Conservation (phyloP, 1,140 invertebrate genomes). For the Drosophila suzukii region DNA sequence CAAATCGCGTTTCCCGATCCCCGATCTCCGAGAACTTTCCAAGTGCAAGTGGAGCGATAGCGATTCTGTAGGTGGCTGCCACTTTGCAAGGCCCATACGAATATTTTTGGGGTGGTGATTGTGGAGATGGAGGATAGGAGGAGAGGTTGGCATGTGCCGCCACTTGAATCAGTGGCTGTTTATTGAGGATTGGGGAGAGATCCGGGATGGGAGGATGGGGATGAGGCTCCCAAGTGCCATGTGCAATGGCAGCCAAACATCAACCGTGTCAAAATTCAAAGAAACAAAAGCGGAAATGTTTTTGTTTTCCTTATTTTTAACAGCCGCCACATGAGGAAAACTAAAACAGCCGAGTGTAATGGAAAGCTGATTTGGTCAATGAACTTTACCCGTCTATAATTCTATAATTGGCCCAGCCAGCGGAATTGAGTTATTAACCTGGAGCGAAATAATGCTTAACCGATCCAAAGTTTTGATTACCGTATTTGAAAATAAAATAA, state of each 20-base stretch:
- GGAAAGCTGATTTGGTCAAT: constrained; percentile 69
- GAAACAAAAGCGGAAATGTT: constrained; percentile 82
- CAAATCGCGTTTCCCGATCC: constrained; percentile 18
- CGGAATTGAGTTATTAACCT: constrained; percentile 30
- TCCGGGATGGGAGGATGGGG: not conserved
- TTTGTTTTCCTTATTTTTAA: constrained; percentile 78
- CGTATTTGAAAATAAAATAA: too few species aligned
- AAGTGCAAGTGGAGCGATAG: constrained; percentile 67
- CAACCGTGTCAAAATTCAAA: constrained; percentile 77
- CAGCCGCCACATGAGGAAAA: constrained; percentile 57
- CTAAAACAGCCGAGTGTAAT: constrained; percentile 62
- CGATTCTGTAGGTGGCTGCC: constrained; percentile 71
- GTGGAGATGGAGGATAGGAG: not conserved
- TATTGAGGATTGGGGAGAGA: constrained; percentile 9
- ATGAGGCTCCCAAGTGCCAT: constrained; percentile 24
- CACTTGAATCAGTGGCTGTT: constrained; percentile 64
- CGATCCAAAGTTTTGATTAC: not conserved
- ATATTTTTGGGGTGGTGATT: not conserved
- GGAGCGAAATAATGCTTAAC: constrained; percentile 1
- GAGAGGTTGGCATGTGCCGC: constrained; percentile 64
- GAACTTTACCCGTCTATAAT: constrained; percentile 44
- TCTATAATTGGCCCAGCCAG: constrained; percentile 32
- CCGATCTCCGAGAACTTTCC: constrained; percentile 40
- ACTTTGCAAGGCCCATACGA: constrained; percentile 53
- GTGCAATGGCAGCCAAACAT: constrained; percentile 47